Conservation (phyloP, 2,888 invertebrate genomes). For the Nasonovia ribisnigri region DNA sequence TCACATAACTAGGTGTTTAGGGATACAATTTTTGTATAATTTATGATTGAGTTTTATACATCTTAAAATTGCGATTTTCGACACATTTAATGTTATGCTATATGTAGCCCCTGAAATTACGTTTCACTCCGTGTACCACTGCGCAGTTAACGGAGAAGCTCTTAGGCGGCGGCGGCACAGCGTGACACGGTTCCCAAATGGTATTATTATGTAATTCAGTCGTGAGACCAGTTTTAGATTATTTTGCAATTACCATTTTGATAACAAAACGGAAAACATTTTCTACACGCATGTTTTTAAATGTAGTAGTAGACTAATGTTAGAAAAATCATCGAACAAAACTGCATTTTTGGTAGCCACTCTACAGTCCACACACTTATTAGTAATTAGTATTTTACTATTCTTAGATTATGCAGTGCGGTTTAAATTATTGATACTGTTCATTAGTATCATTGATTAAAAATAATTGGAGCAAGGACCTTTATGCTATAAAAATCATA, state of each 20-base stretch:
- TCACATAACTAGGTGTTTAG: not conserved
- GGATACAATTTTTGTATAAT: not conserved
- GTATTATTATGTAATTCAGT: conserved; percentile 33
- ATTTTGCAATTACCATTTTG: conserved; percentile 56
- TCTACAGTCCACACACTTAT: not conserved
- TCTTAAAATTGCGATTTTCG: conserved; percentile 40
- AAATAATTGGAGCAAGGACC: too few relatives aligned
- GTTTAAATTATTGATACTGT: not conserved
- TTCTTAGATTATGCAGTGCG: not conserved
- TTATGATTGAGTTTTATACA: not conserved
- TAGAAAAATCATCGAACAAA: not conserved
- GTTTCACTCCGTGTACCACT: conserved; percentile 36
- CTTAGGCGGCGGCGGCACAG: not conserved
- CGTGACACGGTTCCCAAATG: conserved; percentile 58
- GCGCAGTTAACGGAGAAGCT: not conserved
- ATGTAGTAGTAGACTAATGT: not conserved
- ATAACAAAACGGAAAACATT: conserved; percentile 30
- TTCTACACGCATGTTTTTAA: not conserved
- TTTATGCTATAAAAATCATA: too few relatives aligned
- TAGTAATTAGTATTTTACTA: not conserved
- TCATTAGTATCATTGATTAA: not conserved
- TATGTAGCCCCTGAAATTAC: not conserved
- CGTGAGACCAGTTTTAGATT: conserved; percentile 46
- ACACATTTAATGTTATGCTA: conserved; percentile 34
- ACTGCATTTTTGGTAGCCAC: not conserved